Evolutionary conservation across 1,140 invertebrate genomes (phyloP).

Genomic region (Drosophila cardini): DNA sequence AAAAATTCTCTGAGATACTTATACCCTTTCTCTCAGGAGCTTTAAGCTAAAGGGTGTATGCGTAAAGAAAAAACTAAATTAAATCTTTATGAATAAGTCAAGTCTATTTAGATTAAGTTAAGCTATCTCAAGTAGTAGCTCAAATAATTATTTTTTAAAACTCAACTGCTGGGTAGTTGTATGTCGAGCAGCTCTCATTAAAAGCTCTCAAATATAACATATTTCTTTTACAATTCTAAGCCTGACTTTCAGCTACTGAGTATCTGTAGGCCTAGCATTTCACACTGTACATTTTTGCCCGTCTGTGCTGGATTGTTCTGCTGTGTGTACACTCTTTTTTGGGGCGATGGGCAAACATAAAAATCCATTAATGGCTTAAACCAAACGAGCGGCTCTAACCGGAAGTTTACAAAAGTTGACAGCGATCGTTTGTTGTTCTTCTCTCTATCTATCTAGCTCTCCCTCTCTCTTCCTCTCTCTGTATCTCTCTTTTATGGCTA

Average conservation of each 20-base stretch:
- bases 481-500: slow-evolving; percentile 41
- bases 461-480: slow-evolving; percentile 31
- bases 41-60: too few species aligned
- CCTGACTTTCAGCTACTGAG: not conserved
- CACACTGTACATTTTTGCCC: slow-evolving; percentile 7
- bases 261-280: slow-evolving; percentile 2
- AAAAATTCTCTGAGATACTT: slow-evolving; percentile 18
- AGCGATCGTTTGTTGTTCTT: slow-evolving; percentile 59
- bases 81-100: too few species aligned
- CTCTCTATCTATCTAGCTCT: slow-evolving; percentile 25
- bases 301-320: slow-evolving; percentile 18
- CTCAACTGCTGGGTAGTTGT: too few species aligned
- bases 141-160: too few species aligned
- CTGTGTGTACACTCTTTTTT: slow-evolving; percentile 29
- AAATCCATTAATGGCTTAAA: slow-evolving; percentile 63
- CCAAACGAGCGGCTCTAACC: slow-evolving; percentile 70
- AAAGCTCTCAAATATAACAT: too few species aligned
- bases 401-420: slow-evolving; percentile 79
- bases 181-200: too few species aligned
- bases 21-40: slow-evolving; percentile 2
- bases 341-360: slow-evolving; percentile 49
- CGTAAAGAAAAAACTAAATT: too few species aligned
- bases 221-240: not conserved
- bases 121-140: too few species aligned
- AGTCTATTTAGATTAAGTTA: too few species aligned